Evolutionary conservation across 2,113 vertebrate species (phyloP).

Genomic region (Hemiprocne comata): DNA sequence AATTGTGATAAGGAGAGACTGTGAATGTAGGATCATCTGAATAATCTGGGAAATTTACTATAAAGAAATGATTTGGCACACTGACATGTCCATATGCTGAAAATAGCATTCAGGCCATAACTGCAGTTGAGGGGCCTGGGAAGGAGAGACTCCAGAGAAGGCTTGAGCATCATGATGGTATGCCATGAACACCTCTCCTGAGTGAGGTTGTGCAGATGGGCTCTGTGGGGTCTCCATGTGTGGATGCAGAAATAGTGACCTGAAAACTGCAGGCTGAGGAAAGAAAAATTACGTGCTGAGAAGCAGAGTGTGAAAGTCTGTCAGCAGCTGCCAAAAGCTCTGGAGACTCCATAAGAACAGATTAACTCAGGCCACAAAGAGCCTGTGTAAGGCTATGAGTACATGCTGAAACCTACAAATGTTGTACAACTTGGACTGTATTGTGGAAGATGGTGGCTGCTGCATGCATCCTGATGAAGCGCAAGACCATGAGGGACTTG

Average conservation of each 20-base stretch:
- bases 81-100: neutral
- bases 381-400: neutral
- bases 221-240: neutral
- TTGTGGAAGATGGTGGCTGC: neutral
- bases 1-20: neutral
- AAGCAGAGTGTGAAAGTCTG: neutral
- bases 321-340: neutral
- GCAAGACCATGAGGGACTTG: rapidly evolving
- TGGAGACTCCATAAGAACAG: neutral
- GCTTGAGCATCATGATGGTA: neutral
- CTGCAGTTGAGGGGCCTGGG: neutral
- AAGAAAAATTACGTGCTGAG: neutral
- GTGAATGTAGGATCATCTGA: neutral
- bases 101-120: neutral
- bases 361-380: neutral
- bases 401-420: neutral
- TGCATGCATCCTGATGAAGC: neutral
- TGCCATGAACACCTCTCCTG: neutral
- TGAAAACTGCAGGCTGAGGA: neutral
- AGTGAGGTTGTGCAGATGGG: neutral
- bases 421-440: rapidly evolving
- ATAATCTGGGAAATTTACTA: neutral
- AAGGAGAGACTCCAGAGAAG: neutral
- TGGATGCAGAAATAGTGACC: neutral
- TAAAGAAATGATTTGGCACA: neutral